Base-by-base conservation (phyloP, 2,888 invertebrate genomes). In the Dryomyza anilis region DNA sequence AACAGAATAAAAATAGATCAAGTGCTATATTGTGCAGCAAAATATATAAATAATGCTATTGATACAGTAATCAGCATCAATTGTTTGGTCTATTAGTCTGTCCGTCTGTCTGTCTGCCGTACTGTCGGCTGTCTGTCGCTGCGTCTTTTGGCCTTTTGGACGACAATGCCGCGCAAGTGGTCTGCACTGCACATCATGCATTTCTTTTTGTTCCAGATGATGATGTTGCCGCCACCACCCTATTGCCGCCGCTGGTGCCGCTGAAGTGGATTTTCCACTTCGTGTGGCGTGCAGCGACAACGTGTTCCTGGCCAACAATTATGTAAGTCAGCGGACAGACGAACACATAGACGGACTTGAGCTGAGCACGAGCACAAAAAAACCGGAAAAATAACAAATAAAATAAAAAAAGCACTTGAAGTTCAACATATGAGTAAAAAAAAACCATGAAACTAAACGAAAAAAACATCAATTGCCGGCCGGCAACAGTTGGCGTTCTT, bases 251-350 rank as follows among this genome's bases (percentile, higher is more conserved):
- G 16, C 25, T 52, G 55, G 12, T 23, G 12, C 27, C 12, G n/a
- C n/a, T n/a, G n/a, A 36, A 55, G 55, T 55, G 55, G 55, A 55
- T 55, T 55, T 55, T 55, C 55, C 55, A 55, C 55, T 55, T 55
- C 23, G 33, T 21, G 50, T 16, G 50, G n/a, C n/a, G n/a, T n/a
- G 25, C 16, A 27, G 25, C 50, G 25, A 36, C 55, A 55, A 55
- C 55, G 55, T 36, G 55, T 55, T 55, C 33, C 33, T 21, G 55
- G 36, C 55, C 33, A 55, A 23, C 55, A 55, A 55, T 55, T 55
- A 55, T 55, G 36, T 55, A 55, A 55, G 55, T 55, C 39, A 55
- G 21, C 36, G 21, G 55, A 19, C 36, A 14, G 27, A 21, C 33
- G 55, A 19, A 55, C 36, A 50, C 23, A 27, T 12, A 23, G 48